Base-by-base conservation (phyloP, 2,888 invertebrate genomes). In the Adelognathus sp. region DNA sequence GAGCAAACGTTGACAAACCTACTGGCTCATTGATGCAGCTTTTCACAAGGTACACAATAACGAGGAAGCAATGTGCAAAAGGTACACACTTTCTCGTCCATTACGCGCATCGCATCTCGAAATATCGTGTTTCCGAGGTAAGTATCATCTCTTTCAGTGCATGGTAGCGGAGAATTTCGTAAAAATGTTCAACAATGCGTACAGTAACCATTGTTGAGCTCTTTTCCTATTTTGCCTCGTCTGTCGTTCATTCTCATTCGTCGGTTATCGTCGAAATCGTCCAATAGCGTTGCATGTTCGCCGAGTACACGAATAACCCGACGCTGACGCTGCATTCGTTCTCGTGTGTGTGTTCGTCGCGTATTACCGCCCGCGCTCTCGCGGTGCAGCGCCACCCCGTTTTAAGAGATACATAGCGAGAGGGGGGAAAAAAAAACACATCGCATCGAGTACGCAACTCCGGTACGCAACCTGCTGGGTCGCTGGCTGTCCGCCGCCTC, bases 391-490 rank as follows among this genome's bases (percentile, higher is more conserved):
- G 60, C 60, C 44, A n/a, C n/a, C 11, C 46, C n/a, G 2, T 46
- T 18, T n/a, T n/a, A n/a, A 11, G 46, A n/a, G 9, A 24, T 3
- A 50, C 21, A 24, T 11, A 50, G 7, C 16, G 3, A 18, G 16
- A 46, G n/a, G n/a, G n/a, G n/a, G n/a, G n/a, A 9, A 11, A 24
- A 50, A 24, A 5, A 9, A 21, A 50, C 24, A 50, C n/a, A 50
- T 64, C 56, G 64, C 39, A n/a, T 27, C 56, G 64, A 73, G 64
- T 44, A 27, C 46, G 64, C 70, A 60, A 52, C 71, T 64, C 27
- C 31, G 46, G 58, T 69, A 36, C 60, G 70, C 70, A 71, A 71
- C 70, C 70, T 50, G 70, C 70, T 52, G 70, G 58, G 60, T 50
- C 4, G 46, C 21, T 5, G 3, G 46, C 46, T 50, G 46, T 36